Evolutionary conservation across 2,888 invertebrate species (phyloP).

Genomic region (Eristalis arbustorum): DNA sequence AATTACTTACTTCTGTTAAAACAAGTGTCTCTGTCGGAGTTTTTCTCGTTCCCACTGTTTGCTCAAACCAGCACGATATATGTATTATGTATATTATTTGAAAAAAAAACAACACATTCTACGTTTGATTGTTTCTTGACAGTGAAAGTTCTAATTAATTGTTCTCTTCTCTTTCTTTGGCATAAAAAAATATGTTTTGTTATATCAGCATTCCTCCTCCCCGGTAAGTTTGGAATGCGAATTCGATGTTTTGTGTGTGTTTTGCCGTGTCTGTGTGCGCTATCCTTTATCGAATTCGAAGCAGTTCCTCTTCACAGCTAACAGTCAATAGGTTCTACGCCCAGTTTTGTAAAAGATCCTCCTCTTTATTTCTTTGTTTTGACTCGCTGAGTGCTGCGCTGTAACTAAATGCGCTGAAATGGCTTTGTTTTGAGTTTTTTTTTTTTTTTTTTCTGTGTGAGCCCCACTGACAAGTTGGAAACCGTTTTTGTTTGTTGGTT

Average conservation of each 20-base stretch:
- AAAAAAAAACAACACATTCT: slow-evolving; percentile 30
- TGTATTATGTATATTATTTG: slow-evolving; percentile 20
- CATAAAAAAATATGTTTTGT: slow-evolving; percentile 73
- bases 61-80: slow-evolving; percentile 56
- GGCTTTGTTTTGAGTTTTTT: not conserved
- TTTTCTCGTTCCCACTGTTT: slow-evolving; percentile 33
- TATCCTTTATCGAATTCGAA: slow-evolving; percentile 71
- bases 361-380: not conserved
- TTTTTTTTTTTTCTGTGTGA: too few species aligned
- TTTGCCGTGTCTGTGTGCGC: slow-evolving; percentile 70
- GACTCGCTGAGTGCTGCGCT: not conserved
- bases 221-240: slow-evolving; percentile 84
- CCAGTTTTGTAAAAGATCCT: too few species aligned
- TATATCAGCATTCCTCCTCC: slow-evolving; percentile 85
- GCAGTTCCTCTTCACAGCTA: not conserved
- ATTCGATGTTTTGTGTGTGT: slow-evolving; percentile 70
- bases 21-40: slow-evolving; percentile 38
- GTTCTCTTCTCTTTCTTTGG: slow-evolving; percentile 36
- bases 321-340: not conserved
- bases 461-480: not conserved
- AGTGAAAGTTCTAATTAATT: slow-evolving; percentile 54
- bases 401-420: not conserved
- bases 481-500: not conserved
- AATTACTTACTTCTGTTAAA: slow-evolving; percentile 26
- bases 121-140: slow-evolving; percentile 31